Evolutionary conservation across 1,140 invertebrate genomes (phyloP), one percentile per base, ranked within the genome.

Genomic region (Anastrepha ludens): DNA sequence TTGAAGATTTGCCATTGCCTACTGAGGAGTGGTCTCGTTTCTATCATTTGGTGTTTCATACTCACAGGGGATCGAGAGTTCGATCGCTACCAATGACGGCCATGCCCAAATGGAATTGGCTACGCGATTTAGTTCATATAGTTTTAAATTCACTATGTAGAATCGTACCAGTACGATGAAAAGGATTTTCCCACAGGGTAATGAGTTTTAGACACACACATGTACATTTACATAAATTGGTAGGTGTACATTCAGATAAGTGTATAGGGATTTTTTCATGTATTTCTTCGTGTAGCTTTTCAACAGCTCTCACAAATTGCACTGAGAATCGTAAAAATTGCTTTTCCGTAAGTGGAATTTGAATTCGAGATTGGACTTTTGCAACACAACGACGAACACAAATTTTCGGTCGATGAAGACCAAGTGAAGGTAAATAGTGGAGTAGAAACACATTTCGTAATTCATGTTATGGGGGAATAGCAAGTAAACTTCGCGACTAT

Each of bases 341-440:
- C 74, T 81, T 81, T 74, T 81, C n/a, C 47, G 74, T 17, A 81
- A 81, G 74, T 81, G 74, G 47, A 50, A 81, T 81, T 81, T 47
- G 55, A 81, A 50, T 81, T 15, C n/a, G 55, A 58, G n/a, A 81
- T 58, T 81, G 47, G 74, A 55, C 74, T 20, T 20, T 20, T 13
- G 74, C 74, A 81, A 17, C 50, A 17, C 74, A 55, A 17, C 5
- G 15, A 55, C 47, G 41, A 50, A 74, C 39, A 39, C 64, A 39
- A 11, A 67, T 11, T 41, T 29, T 29, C 3, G 41, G 39, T 8
- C 29, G 3, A 47, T 15, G 20, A 6, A 39, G 64, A 67, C 20
- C 39, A 11, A 15, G 65, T 29, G 39, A 67, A 67, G 65, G 65
- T 70, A 29, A 41, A 50, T 17, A 74, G 2, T 9, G 47, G 44